These are phyloP conservation scores for Drosophila bipectinata DNA, from an alignment of 1,140 invertebrate genomes.

Conservation along the genomic window DNA sequence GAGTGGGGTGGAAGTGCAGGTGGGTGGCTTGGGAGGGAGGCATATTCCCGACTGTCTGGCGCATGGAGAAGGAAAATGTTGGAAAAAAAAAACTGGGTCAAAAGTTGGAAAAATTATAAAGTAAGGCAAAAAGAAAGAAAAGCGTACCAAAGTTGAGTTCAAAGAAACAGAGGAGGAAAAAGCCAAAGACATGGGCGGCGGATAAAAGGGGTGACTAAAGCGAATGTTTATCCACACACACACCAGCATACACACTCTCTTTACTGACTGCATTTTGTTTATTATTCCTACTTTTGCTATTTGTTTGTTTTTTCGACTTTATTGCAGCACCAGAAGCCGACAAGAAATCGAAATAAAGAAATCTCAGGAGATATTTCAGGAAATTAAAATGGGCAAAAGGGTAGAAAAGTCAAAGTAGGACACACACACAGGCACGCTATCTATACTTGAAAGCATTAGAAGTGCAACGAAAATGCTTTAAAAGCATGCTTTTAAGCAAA, in stretches of 20 bases:
- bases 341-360: constrained; percentile 41
- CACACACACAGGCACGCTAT: background rate
- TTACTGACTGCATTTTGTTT: constrained; percentile 47
- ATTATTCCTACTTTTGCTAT: constrained; percentile 69
- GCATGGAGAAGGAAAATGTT: constrained; percentile 29
- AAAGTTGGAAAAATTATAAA: constrained; percentile 80
- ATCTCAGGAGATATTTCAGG: constrained; percentile 32
- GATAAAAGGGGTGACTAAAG: constrained; percentile 13
- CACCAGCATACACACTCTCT: constrained; percentile 6
- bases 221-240: constrained; percentile 56
- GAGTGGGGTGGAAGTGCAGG: constrained; percentile 13
- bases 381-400: constrained; percentile 36
- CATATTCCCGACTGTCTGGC: constrained; percentile 51
- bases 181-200: constrained; percentile 6
- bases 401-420: constrained; percentile 5
- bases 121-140: constrained; percentile 67
- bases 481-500: too few species aligned
- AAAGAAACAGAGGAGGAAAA: constrained; percentile 49
- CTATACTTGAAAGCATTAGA: background rate
- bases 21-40: constrained; percentile 21
- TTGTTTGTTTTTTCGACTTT: constrained; percentile 67
- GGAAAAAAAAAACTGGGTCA: constrained; percentile 64
- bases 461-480: background rate
- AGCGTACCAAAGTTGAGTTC: constrained; percentile 63
- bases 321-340: constrained; percentile 36